These are phyloP conservation scores for Blera fallax DNA, from an alignment of 2,888 invertebrate species.

Conservation along the genomic window DNA sequence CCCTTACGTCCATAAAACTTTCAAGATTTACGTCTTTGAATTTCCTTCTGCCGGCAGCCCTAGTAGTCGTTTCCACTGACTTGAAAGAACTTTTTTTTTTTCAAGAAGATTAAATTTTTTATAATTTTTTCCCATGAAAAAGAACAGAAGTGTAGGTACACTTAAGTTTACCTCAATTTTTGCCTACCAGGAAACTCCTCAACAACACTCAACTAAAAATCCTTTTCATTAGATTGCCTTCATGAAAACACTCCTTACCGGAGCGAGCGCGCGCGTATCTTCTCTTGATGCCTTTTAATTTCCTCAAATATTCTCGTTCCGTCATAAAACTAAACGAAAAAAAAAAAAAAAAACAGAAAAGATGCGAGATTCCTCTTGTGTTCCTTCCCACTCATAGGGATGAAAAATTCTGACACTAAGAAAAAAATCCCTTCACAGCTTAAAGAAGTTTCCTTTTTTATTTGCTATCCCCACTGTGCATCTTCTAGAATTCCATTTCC, in stretches of 20 bases:
- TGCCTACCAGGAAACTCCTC: constrained; percentile 5
- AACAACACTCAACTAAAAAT: constrained; percentile 25
- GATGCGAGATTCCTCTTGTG: not conserved
- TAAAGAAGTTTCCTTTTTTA: constrained; percentile 34
- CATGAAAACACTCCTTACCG: constrained; percentile 12
- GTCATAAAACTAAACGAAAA: not conserved
- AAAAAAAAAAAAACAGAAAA: too few species aligned
- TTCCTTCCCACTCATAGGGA: constrained; percentile 29
- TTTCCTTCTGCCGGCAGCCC: not conserved
- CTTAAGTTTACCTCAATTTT: constrained; percentile 42
- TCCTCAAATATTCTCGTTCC: constrained; percentile 34
- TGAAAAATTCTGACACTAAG: constrained; percentile 52
- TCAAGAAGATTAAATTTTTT: not conserved
- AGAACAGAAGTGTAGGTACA: not conserved
- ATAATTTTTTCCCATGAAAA: not conserved
- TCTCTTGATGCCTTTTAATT: constrained; percentile 48
- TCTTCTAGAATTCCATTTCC: constrained; percentile 21
- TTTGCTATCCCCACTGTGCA: not conserved
- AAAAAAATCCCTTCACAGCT: constrained; percentile 43
- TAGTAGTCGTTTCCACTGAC: not conserved
- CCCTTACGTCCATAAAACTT: not conserved
- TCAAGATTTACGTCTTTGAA: constrained; percentile 1
- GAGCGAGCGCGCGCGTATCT: not conserved
- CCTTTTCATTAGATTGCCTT: constrained; percentile 35
- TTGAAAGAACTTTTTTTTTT: not conserved